These are phyloP conservation scores for Acanthopagrus latus DNA, from an alignment of 2,797 vertebrate genomes.

Conservation along the genomic window DNA sequence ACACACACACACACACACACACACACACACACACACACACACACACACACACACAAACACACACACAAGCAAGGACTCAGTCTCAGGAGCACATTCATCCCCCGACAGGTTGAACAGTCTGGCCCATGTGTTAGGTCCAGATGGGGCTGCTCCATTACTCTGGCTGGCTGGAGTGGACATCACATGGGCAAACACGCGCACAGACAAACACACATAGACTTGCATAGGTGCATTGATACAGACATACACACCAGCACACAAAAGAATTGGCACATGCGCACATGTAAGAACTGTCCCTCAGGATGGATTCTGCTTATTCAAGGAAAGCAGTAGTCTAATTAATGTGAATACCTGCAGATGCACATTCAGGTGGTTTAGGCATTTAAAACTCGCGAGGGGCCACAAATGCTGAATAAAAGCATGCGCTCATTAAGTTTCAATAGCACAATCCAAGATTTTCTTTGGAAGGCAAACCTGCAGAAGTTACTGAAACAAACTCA, in stretches of 20 bases:
- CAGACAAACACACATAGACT: background rate
- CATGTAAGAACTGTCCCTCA: conserved; percentile 16
- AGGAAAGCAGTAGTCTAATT: conserved; percentile 35
- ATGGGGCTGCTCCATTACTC: conserved; percentile 73
- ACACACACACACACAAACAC: conserved; percentile 35
- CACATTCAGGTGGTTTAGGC: conserved; percentile 19
- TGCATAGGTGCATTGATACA: background rate
- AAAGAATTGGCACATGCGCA: background rate
- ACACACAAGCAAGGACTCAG: conserved; percentile 13
- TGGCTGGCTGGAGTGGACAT: conserved; percentile 50
- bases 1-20: conserved; percentile 29
- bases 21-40: conserved; percentile 32
- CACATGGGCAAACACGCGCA: conserved; percentile 15
- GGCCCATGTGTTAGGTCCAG: conserved; percentile 70
- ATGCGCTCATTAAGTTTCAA: conserved; percentile 21
- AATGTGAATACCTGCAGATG: conserved; percentile 25
- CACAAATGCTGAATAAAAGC: conserved; percentile 12
- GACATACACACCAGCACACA: conserved; percentile 5
- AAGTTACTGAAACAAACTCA: conserved; percentile 22
- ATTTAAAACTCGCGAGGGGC: conserved; percentile 5
- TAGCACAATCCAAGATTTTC: conserved; percentile 2
- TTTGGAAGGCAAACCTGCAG: background rate
- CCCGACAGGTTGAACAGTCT: conserved; percentile 64
- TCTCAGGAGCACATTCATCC: conserved; percentile 64
- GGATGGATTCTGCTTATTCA: conserved; percentile 15